A percentile compares a stretch with the other conserved stretches of the same genome.
phyloP scores from a whole-genome alignment of 2,888 invertebrate species.

The Bombylius discolor region DNA sequence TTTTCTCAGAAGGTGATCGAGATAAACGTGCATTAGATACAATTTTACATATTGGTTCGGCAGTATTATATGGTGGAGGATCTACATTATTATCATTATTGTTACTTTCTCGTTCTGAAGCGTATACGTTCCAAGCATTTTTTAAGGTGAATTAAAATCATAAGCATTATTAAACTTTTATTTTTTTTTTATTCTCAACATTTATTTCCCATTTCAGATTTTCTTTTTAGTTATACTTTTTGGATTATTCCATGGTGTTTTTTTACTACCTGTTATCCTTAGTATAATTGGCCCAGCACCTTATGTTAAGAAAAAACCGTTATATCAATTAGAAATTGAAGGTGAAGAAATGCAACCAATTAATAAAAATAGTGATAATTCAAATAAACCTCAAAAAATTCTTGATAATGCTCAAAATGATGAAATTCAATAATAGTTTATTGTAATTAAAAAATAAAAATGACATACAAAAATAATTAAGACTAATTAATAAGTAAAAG shows the following conservation, averaged over 20 bases:
- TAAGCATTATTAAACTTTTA: not conserved
- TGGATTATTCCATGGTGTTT: conserved; percentile 64
- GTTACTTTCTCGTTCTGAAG: conserved; percentile 54
- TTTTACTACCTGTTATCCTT: conserved; percentile 61
- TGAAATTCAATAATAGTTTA: not conserved
- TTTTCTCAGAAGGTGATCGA: conserved; percentile 40
- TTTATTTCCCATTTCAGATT: conserved; percentile 43
- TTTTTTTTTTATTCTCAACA: too few species aligned
- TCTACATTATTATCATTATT: conserved; percentile 62
- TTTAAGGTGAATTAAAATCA: conserved; percentile 39
- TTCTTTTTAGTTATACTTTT: conserved; percentile 63
- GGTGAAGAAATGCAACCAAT: conserved; percentile 11
- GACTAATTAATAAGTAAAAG: too few species aligned
- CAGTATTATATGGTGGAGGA: conserved; percentile 64
- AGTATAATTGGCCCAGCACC: conserved; percentile 57
- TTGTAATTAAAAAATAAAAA: too few species aligned
- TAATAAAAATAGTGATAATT: not conserved
- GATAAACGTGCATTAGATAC: conserved; percentile 50
- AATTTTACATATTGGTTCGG: conserved; percentile 58
- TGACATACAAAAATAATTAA: too few species aligned
- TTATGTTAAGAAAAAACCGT: conserved; percentile 20
- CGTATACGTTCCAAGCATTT: conserved; percentile 65
- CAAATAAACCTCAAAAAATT: not conserved
- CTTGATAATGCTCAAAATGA: not conserved
- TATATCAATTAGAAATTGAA: not conserved